Evolutionary conservation across 2,797 vertebrate genomes (phyloP).

Genomic region (Acanthurus tractus): DNA sequence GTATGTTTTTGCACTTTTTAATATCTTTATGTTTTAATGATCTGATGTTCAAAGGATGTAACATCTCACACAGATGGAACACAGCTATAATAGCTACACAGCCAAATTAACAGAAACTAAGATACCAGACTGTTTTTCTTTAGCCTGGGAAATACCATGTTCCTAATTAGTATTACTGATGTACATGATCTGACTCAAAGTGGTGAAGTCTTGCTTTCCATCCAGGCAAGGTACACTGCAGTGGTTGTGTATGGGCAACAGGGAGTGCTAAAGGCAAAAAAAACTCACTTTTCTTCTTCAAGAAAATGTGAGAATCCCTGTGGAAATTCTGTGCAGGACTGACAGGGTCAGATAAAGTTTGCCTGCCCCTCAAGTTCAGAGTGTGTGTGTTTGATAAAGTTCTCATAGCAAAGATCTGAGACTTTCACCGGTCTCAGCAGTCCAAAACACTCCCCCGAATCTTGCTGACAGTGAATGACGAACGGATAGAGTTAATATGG

Average conservation of each 20-base stretch:
- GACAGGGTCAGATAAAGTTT: slow-evolving; percentile 73
- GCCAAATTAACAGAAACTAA: not conserved
- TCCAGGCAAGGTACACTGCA: slow-evolving; percentile 26
- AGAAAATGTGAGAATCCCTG: slow-evolving; percentile 57
- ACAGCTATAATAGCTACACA: too few species aligned
- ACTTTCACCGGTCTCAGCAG: slow-evolving; percentile 58
- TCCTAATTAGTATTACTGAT: not conserved
- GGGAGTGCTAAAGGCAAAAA: slow-evolving; percentile 61
- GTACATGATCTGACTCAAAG: not conserved
- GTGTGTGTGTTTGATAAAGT: slow-evolving; percentile 73
- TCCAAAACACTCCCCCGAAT: slow-evolving; percentile 66
- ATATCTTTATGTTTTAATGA: too few species aligned
- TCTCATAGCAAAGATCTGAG: slow-evolving; percentile 72
- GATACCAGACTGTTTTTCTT: not conserved
- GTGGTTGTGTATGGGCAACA: slow-evolving; percentile 43
- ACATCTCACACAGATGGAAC: too few species aligned
- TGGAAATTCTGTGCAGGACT: slow-evolving; percentile 42
- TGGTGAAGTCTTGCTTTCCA: not conserved
- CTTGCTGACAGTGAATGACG: slow-evolving; percentile 71
- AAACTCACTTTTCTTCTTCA: slow-evolving; percentile 45
- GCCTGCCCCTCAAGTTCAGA: slow-evolving; percentile 61
- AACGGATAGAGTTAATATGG: slow-evolving; percentile 69
- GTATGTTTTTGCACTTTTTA: too few species aligned
- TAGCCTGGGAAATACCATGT: not conserved
- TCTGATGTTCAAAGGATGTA: not conserved